Evolutionary conservation across 2,888 invertebrate species (phyloP), one percentile per base, ranked within the genome.

Genomic region (Chrysomela aeneicollis): DNA sequence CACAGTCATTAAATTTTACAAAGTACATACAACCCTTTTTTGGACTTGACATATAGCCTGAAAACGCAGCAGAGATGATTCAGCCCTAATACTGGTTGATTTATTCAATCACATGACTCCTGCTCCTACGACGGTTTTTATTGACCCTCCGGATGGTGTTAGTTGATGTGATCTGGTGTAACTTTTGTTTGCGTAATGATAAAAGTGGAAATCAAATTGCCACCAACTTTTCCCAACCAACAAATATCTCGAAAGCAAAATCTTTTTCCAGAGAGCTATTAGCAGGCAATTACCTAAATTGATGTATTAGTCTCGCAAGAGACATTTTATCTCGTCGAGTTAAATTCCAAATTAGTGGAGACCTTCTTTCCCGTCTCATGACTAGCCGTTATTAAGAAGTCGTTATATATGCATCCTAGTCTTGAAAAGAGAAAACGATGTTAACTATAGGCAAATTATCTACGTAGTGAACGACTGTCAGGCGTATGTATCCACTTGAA

Each of bases 271-370:
- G 64, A 68, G 64, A 63, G 61, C 69, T 70, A 73, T 76, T 76
- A 76, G 71, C 64, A 68, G 69, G 62, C 72, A 73, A 75, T 77
- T 77, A 76, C 71, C 75, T 70, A 77, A 77, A 77, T 76, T 75
- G 76, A 69, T 72, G 69, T 70, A 76, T 76, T 77, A 77, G 77
- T 76, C 73, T 76, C 77, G 77, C 76, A 76, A 76, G 74, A 68
- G 49, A 58, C 61, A 69, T 69, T 73, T 73, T 72, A 72, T 75
- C 73, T 74, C 68, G 63, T 67, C 65, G 64, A 69, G 69, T 69
- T 71, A 73, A 75, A 73, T 74, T 72, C 74, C 72, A 74, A 74
- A 74, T 75, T 74, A 73, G 68, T 61, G 10, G 37, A 63, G 60
- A 65, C 66, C 57, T 61, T 60, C 66, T 59, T 66, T 68, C 66